Conservation (phyloP, 2,797 vertebrate species). For the Sebastiscus albofasciatus region DNA sequence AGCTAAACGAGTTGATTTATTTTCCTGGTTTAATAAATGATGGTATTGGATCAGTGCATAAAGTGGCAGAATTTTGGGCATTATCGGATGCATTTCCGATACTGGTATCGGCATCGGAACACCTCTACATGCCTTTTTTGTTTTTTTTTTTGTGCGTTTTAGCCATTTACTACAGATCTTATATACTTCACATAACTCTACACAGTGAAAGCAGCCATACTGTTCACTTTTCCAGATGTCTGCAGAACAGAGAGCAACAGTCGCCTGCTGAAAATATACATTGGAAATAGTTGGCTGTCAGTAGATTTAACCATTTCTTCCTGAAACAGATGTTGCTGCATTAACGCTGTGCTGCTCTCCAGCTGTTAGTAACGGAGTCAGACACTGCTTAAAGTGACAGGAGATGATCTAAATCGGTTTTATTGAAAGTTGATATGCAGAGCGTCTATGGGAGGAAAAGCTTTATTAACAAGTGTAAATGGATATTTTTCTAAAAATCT, state of each 20-base stretch:
- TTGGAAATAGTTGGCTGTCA: neutral
- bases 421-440: neutral
- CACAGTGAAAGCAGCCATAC: neutral
- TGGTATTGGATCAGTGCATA: no score
- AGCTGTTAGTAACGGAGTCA: neutral
- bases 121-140: no score
- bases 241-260: neutral
- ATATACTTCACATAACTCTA: neutral
- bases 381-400: neutral
- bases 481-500: constrained; percentile 31
- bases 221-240: neutral
- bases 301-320: neutral
- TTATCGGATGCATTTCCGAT: no score
- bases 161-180: neutral
- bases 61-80: no score
- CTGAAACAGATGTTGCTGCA: neutral
- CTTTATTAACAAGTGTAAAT: constrained; percentile 44
- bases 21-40: no score
- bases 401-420: neutral
- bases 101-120: no score
- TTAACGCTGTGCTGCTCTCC: neutral
- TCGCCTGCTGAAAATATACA: neutral
- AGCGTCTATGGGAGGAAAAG: constrained; percentile 21
- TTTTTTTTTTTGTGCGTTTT: neutral
- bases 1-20: no score